Base-by-base conservation (phyloP, 2,888 invertebrate genomes). In the Rhorus exstirpatorius region DNA sequence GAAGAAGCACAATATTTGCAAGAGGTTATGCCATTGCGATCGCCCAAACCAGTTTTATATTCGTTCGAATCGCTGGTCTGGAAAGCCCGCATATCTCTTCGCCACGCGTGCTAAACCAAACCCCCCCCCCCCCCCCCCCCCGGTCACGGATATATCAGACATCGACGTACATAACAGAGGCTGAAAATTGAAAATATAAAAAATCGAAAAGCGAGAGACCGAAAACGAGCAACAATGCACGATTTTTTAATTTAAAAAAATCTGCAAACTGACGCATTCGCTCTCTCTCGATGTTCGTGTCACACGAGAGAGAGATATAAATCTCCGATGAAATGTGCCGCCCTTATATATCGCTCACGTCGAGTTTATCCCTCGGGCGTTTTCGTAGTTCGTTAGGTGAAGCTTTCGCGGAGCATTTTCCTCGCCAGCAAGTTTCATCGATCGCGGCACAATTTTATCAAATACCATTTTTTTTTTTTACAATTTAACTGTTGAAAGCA, bases 161-260 rank as follows among this genome's bases (percentile, higher is more conserved):
- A 75, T 76, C 75, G 75, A 67, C 41, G 60, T 35, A 79, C 46
- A 82, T 49, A 79, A 74, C 68, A 38, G 21, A 35, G 46, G 17
- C 12, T 55, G 55, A 38, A 65, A 82, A 79, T 65, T 82, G 79
- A 60, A 82, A 76, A 82, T 24, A 51, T 1, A 8, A 4, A 8
- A 8, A 38, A 8, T 7, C 3, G 31, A 68, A 76, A 35, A 26
- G 14, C 19, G 21, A 35, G 31, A 41, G 17, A 41, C 10, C 44
- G 67, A 60, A 10, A 1, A 53, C 35, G 26, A 31, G 38, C 38
- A 63, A 82, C 79, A 60, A 82, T 55, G 49, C 31, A 35, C 14
- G 63, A 79, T 75, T 72, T 82, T 80, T 79, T 70, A 79, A 74
- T 78, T 67, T 55, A 60, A 77, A 78, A 76, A 65, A 81, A 75